Evolutionary conservation across 2,797 vertebrate species (phyloP).

Genomic region (Megaceryle alcyon): DNA sequence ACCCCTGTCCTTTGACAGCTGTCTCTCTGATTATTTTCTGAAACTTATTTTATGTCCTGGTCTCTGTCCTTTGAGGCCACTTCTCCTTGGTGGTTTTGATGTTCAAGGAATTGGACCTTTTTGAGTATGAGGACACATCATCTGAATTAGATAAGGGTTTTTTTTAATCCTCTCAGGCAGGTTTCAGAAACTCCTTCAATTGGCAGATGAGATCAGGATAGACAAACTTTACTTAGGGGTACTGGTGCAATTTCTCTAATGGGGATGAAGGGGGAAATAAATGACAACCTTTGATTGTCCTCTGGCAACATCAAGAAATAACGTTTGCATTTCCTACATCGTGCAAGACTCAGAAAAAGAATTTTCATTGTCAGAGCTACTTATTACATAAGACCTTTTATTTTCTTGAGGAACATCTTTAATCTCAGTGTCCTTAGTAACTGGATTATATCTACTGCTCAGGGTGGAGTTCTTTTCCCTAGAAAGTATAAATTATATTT

Average conservation of each 20-base stretch:
- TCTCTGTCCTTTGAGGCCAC: neutral
- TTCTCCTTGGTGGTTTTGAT: neutral
- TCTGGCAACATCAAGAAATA: neutral
- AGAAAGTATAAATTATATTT: neutral
- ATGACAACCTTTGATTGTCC: neutral
- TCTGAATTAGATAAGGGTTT: neutral
- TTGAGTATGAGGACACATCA: neutral
- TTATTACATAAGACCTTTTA: neutral
- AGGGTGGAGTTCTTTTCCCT: neutral
- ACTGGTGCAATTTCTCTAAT: slow-evolving; percentile 15
- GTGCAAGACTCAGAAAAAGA: neutral
- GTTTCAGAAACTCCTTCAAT: neutral
- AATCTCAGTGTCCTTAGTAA: neutral
- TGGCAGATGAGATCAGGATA: neutral
- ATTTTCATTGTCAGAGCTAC: neutral
- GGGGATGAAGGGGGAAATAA: neutral
- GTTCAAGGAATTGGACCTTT: neutral
- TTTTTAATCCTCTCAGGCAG: neutral
- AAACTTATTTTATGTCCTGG: neutral
- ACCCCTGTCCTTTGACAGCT: neutral
- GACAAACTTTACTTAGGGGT: neutral
- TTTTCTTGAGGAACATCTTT: neutral
- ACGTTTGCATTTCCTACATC: neutral
- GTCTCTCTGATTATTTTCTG: neutral
- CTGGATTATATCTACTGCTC: neutral